These are phyloP conservation scores for Teleogryllus occipitalis DNA, from an alignment of 1,140 invertebrate species.

Conservation along the genomic window DNA sequence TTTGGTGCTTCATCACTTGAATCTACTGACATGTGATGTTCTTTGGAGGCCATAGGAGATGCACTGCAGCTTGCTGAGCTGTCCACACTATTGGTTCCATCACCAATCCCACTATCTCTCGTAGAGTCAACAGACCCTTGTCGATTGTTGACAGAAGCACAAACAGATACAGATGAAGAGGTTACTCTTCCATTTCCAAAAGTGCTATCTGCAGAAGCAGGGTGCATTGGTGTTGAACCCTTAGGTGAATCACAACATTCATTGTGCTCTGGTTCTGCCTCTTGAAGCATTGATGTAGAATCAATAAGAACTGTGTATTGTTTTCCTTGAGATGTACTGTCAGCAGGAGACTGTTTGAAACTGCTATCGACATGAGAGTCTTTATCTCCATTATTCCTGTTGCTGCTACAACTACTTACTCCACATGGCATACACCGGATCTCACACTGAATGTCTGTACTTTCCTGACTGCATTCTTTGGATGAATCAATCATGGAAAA, in stretches of 20 bases:
- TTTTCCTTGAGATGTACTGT: not conserved
- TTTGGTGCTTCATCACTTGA: constrained; percentile 15
- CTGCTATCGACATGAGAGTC: not conserved
- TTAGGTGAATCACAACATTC: not conserved
- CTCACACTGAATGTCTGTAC: not conserved
- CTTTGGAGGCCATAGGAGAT: constrained; percentile 21
- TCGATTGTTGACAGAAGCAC: constrained; percentile 35
- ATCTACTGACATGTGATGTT: constrained; percentile 27
- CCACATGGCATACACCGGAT: not conserved
- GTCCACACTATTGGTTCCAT: constrained; percentile 34
- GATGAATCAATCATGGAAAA: constrained; percentile 6
- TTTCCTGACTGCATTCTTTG: not conserved
- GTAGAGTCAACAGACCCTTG: constrained; percentile 47
- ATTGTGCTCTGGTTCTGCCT: not conserved
- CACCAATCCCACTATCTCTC: constrained; percentile 45
- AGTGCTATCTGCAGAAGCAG: constrained; percentile 2
- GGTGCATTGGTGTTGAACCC: not conserved
- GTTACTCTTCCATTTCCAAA: not conserved
- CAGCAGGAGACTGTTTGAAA: constrained; percentile 19
- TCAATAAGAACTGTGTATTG: constrained; percentile 11
- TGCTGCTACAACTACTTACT: not conserved
- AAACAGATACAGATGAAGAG: not conserved
- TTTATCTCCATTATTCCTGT: not conserved
- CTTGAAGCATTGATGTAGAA: not conserved
- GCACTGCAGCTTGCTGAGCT: constrained; percentile 6